Percentiles rank a stretch among this genome's conserved stretches.
Conservation (phyloP, 2,797 vertebrate species). For the Xenops minutus region DNA sequence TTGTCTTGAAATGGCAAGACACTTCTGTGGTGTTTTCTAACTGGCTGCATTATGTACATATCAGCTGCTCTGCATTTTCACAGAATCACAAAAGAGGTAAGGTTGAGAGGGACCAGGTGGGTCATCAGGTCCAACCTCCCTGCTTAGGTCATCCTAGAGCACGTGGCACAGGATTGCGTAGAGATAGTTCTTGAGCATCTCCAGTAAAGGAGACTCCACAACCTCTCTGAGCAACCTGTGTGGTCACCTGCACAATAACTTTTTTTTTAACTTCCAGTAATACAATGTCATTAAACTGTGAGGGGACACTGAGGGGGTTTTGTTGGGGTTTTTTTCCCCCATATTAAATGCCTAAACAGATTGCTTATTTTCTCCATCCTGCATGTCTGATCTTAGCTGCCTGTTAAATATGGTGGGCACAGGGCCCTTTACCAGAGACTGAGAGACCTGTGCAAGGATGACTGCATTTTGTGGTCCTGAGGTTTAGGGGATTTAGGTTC, state of each 20-base stretch:
- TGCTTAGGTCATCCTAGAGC: not conserved
- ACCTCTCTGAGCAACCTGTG: not conserved
- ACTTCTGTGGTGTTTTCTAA: not conserved
- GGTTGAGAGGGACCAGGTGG: not conserved
- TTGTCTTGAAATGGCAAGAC: not conserved
- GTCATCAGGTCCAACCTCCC: not conserved
- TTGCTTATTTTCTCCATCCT: conserved; percentile 45
- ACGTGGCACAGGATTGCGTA: not conserved
- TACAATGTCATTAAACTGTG: conserved; percentile 58
- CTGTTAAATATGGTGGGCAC: not conserved
- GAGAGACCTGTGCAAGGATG: not conserved
- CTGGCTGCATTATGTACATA: not conserved
- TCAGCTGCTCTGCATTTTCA: not conserved
- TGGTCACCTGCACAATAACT: not conserved
- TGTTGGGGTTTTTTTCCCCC: not conserved
- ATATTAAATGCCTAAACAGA: conserved; percentile 66
- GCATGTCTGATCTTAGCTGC: not conserved
- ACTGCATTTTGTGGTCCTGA: not conserved
- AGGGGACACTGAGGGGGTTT: conserved; percentile 17
- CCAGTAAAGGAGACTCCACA: not conserved
- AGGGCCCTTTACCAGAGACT: not conserved
- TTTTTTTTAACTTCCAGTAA: conserved; percentile 68
- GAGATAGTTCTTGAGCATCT: not conserved
- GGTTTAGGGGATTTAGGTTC: not conserved
- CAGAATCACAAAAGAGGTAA: not conserved